These are phyloP conservation scores for Nomada fucata DNA, from an alignment of 2,888 invertebrate species.

Conservation along the genomic window DNA sequence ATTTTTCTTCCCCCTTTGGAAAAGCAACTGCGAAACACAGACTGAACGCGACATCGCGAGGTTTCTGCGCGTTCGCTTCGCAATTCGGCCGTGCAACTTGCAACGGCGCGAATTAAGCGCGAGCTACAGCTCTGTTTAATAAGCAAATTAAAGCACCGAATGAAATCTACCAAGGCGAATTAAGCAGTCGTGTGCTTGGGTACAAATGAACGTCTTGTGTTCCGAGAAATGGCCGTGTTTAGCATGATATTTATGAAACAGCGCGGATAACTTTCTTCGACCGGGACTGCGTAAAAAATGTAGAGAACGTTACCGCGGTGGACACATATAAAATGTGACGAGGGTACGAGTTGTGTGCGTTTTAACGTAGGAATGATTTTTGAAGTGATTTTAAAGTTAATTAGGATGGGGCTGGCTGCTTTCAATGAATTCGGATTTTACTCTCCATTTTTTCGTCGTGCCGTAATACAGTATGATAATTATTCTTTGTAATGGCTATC, in stretches of 20 bases:
- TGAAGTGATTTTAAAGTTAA: too few relatives aligned
- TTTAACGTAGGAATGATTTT: too few relatives aligned
- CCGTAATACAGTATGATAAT: too few relatives aligned
- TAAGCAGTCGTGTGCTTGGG: not conserved
- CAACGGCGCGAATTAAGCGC: conserved; percentile 14
- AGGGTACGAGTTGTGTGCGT: not conserved
- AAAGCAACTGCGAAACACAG: not conserved
- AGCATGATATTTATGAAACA: not conserved
- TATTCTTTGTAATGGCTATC: too few relatives aligned
- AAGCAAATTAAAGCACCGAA: conserved; percentile 10
- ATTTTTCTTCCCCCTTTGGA: not conserved
- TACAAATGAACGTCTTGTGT: conserved; percentile 11
- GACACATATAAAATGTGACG: not conserved
- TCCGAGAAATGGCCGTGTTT: not conserved
- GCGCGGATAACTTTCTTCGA: not conserved
- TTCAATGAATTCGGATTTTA: too few relatives aligned
- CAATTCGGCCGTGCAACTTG: not conserved
- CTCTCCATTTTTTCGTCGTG: too few relatives aligned
- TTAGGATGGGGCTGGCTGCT: too few relatives aligned
- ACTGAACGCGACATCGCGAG: conserved; percentile 5
- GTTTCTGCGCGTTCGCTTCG: not conserved
- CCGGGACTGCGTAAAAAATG: not conserved
- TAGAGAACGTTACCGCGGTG: not conserved
- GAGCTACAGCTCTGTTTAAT: not conserved
- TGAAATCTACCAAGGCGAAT: conserved; percentile 6